These are phyloP conservation scores for Chlorocebus sabaeus DNA, from an alignment of 2,113 vertebrate species.

Conservation along the genomic window DNA sequence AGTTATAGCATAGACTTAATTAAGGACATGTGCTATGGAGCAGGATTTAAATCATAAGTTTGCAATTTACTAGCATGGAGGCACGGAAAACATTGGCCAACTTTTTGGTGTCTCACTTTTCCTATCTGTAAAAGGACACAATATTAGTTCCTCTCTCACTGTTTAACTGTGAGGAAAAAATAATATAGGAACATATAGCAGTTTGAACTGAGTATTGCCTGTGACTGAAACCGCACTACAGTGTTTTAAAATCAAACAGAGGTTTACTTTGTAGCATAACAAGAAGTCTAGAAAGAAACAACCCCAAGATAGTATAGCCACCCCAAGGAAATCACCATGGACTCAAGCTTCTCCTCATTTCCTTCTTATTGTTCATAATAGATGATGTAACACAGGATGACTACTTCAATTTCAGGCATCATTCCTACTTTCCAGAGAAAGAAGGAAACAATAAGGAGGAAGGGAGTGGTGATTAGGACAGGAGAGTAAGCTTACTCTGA, in stretches of 20 bases:
- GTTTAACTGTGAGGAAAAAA: background rate
- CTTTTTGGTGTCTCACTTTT: background rate
- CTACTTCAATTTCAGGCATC: background rate
- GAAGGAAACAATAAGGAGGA: background rate
- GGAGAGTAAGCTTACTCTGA: background rate
- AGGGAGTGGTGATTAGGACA: rapidly evolving
- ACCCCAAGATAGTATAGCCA: background rate
- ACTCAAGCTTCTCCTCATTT: background rate
- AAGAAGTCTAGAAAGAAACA: background rate
- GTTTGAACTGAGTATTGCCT: background rate
- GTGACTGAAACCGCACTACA: background rate
- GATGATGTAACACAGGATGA: rapidly evolving
- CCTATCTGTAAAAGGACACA: background rate
- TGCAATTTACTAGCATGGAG: background rate
- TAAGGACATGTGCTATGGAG: background rate
- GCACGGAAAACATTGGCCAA: background rate
- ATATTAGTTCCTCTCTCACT: background rate
- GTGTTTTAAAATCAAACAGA: background rate
- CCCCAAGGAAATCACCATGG: background rate
- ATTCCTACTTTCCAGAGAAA: background rate
- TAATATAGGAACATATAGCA: background rate
- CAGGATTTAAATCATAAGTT: background rate
- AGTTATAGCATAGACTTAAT: constrained; percentile 17
- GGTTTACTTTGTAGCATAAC: background rate
- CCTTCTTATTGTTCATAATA: background rate